A percentile compares a stretch with the other conserved stretches of the same genome.
phyloP scores from a whole-genome alignment of 2,113 vertebrate genomes.

The Triplophysa dalaica region DNA sequence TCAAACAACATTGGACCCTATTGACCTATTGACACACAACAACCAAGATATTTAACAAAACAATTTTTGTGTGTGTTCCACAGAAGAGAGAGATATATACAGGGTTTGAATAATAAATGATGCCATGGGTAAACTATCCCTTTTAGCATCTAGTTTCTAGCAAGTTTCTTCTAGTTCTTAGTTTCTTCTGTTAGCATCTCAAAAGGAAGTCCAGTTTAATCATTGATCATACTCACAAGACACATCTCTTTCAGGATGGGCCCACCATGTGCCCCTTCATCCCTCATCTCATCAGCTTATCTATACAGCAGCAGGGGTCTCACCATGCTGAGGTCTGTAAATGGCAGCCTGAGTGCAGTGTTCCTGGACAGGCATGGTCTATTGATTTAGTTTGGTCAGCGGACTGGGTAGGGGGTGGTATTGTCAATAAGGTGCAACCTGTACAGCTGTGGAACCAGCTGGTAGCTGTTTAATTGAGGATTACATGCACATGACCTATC shows the following conservation, averaged over 20 bases:
- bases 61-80: no score
- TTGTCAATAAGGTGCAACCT: constrained; percentile 50
- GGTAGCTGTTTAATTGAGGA: constrained; percentile 45
- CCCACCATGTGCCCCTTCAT: constrained; percentile 51
- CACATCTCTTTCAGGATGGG: constrained; percentile 47
- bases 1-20: no score
- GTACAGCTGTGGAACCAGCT: constrained; percentile 63
- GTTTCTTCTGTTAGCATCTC: constrained; percentile 45
- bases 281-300: constrained; percentile 53
- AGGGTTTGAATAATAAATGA: no score
- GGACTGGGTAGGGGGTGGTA: constrained; percentile 55
- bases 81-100: no score
- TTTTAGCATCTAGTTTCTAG: background rate
- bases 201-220: constrained; percentile 42
- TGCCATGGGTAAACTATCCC: background rate
- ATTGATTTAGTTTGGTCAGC: constrained; percentile 39
- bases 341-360: constrained; percentile 17
- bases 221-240: constrained; percentile 15
- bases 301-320: constrained; percentile 45
- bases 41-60: no score
- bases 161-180: background rate
- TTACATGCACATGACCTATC: constrained; percentile 46
- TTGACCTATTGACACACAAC: no score
- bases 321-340: constrained; percentile 25
- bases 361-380: constrained; percentile 14